Conservation (phyloP, 2,113 vertebrate genomes). For the Larimichthys crocea region DNA sequence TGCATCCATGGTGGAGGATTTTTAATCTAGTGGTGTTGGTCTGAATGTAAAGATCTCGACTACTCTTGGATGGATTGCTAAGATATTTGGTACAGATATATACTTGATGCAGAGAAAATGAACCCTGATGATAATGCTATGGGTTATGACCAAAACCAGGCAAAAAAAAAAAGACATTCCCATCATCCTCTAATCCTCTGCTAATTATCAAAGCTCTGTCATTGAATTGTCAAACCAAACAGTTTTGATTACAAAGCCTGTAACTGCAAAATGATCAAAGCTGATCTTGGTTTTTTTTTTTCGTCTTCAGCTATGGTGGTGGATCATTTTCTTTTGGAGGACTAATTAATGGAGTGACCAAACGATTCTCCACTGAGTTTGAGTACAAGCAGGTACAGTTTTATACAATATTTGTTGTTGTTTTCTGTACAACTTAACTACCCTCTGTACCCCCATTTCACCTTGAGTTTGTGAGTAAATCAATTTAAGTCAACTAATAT, state of each 20-base stretch:
- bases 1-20: not conserved
- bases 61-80: not conserved
- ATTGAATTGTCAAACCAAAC: not conserved
- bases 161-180: not conserved
- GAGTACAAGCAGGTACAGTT: slow-evolving; percentile 89
- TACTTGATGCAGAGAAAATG: not conserved
- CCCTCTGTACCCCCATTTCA: not conserved
- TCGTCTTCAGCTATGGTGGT: slow-evolving; percentile 82
- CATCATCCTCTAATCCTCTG: not conserved
- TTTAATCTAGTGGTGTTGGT: not conserved
- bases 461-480: not conserved
- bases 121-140: not conserved
- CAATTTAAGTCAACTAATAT: not conserved
- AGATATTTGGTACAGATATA: not conserved
- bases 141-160: not conserved
- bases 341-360: slow-evolving; percentile 83
- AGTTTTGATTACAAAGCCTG: not conserved
- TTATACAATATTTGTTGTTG: not conserved
- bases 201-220: not conserved
- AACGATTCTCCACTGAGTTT: slow-evolving; percentile 84
- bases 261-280: not conserved
- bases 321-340: slow-evolving; percentile 86
- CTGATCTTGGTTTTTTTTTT: not conserved
- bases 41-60: not conserved
- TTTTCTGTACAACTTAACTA: not conserved